Percentiles rank a stretch among this genome's conserved stretches.
Conservation (phyloP, 2,888 invertebrate genomes). For the Phyto melanocephala region DNA sequence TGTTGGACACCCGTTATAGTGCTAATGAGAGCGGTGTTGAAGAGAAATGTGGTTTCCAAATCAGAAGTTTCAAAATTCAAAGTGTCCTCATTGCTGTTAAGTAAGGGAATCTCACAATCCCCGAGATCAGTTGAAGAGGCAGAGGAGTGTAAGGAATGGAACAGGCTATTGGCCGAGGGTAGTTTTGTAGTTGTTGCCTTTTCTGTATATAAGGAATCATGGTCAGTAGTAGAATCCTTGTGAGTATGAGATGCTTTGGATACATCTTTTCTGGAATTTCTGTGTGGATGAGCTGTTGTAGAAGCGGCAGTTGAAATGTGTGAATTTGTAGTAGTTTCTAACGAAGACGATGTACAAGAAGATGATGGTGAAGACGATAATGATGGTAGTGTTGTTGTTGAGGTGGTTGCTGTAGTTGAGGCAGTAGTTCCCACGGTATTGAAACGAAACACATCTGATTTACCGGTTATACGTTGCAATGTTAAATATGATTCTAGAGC, state of each 20-base stretch:
- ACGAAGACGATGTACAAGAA: not conserved
- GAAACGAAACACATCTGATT: slow-evolving; percentile 84
- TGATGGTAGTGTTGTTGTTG: not conserved
- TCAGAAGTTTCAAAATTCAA: slow-evolving; percentile 51
- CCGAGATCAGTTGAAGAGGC: slow-evolving; percentile 40
- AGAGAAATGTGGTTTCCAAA: slow-evolving; percentile 54
- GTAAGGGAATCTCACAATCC: slow-evolving; percentile 57
- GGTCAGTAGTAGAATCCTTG: slow-evolving; percentile 7
- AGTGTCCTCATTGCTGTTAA: slow-evolving; percentile 37
- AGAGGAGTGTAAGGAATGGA: slow-evolving; percentile 54
- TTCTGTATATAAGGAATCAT: slow-evolving; percentile 37
- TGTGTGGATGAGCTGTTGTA: not conserved
- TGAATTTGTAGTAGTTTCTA: not conserved
- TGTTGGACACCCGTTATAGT: slow-evolving; percentile 53
- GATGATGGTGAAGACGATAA: slow-evolving; percentile 4
- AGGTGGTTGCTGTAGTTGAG: slow-evolving; percentile 27
- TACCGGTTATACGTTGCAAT: slow-evolving; percentile 86
- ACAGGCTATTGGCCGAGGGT: slow-evolving; percentile 59
- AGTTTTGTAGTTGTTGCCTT: slow-evolving; percentile 42
- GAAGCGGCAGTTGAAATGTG: not conserved
- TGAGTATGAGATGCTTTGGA: not conserved
- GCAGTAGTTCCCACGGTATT: slow-evolving; percentile 64
- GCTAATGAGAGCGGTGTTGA: slow-evolving; percentile 48
- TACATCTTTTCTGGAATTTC: slow-evolving; percentile 10
- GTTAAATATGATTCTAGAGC: slow-evolving; percentile 92